Conservation (phyloP, 2,888 invertebrate species). For the Patella depressa region DNA sequence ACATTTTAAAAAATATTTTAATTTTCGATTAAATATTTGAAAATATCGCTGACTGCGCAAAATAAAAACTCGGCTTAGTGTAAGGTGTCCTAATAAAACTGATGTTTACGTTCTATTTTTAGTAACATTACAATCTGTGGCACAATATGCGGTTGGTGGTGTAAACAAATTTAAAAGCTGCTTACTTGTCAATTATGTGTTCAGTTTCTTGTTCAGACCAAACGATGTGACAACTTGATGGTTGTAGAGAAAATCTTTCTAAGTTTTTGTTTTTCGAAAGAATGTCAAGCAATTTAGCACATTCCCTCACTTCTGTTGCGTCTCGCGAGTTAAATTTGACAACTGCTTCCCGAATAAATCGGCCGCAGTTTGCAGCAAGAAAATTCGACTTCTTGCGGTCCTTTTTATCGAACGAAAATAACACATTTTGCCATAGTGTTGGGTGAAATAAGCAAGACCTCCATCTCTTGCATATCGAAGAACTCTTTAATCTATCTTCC, state of each 20-base stretch:
- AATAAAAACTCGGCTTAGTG: too few species aligned
- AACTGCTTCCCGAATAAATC: conserved; percentile 64
- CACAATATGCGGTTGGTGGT: not conserved
- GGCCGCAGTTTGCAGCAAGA: conserved; percentile 65
- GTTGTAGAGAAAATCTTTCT: conserved; percentile 63
- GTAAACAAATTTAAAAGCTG: conserved; percentile 29
- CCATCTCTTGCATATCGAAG: conserved; percentile 76
- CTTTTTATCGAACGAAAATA: conserved; percentile 47
- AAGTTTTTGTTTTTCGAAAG: conserved; percentile 64
- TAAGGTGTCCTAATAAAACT: too few species aligned
- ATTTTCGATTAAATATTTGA: too few species aligned
- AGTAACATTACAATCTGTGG: not conserved
- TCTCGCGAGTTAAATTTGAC: conserved; percentile 66
- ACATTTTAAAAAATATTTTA: too few species aligned
- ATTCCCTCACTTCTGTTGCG: conserved; percentile 61
- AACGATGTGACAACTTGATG: conserved; percentile 68
- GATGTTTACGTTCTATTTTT: conserved; percentile 2
- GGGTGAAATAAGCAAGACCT: conserved; percentile 71
- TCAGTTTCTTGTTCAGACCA: conserved; percentile 77
- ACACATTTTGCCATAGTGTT: conserved; percentile 62
- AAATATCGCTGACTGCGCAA: too few species aligned
- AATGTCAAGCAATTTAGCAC: conserved; percentile 56
- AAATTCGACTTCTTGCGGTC: conserved; percentile 59
- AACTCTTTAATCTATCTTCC: conserved; percentile 74
- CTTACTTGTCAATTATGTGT: conserved; percentile 56